Percentiles rank a stretch among this genome's conserved stretches.
phyloP scores from a whole-genome alignment of 2,888 invertebrate species.

The Tenthredo livida region DNA sequence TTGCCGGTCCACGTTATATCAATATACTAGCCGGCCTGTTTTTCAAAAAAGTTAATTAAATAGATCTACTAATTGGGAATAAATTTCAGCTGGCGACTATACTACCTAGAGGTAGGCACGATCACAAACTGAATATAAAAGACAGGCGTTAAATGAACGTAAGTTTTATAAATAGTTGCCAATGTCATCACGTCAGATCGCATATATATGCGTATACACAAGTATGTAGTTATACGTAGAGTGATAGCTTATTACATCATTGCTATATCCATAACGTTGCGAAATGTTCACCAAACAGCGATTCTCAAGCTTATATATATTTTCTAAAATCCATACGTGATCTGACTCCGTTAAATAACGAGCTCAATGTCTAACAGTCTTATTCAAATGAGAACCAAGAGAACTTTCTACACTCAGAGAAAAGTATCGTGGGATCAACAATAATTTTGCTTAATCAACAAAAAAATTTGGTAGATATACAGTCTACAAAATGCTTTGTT shows the following conservation, averaged over 20 bases:
- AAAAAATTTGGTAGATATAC: too few relatives aligned
- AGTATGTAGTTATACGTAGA: not conserved
- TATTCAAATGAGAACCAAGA: slow-evolving; percentile 23
- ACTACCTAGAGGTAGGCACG: slow-evolving; percentile 21
- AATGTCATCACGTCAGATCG: slow-evolving; percentile 44
- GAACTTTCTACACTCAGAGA: slow-evolving; percentile 2
- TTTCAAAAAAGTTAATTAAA: not conserved
- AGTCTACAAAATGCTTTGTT: too few relatives aligned
- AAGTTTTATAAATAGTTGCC: slow-evolving; percentile 53
- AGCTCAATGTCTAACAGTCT: not conserved
- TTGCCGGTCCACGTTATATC: not conserved
- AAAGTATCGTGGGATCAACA: too few relatives aligned
- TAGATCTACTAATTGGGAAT: slow-evolving; percentile 9
- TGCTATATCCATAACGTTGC: slow-evolving; percentile 37
- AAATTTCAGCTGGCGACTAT: slow-evolving; percentile 13
- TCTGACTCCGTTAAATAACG: not conserved
- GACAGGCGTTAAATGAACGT: slow-evolving; percentile 24
- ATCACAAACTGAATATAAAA: slow-evolving; percentile 41
- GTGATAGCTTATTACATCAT: slow-evolving; percentile 33
- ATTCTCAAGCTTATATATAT: slow-evolving; percentile 34
- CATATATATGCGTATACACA: slow-evolving; percentile 6
- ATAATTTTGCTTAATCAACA: too few relatives aligned
- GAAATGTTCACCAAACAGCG: slow-evolving; percentile 16
- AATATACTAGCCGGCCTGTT: not conserved
- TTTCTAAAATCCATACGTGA: slow-evolving; percentile 15